Conservation (phyloP, 2,113 vertebrate genomes). For the Dipodomys ordii region DNA sequence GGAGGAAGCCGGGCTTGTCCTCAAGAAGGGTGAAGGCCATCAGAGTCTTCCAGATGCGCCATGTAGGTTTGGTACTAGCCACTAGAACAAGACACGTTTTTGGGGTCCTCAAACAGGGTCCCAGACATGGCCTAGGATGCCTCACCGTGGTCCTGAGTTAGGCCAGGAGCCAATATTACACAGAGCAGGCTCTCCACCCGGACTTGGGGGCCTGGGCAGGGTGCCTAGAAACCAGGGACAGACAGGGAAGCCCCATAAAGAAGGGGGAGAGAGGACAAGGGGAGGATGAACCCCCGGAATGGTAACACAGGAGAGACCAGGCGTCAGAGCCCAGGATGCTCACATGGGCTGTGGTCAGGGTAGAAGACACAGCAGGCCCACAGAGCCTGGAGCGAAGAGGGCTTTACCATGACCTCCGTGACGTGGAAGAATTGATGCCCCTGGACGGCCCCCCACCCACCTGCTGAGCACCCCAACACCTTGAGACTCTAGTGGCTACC, state of each 20-base stretch:
- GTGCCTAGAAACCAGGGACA: not conserved
- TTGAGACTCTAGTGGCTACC: too few species aligned
- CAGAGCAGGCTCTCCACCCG: not conserved
- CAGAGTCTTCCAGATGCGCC: not conserved
- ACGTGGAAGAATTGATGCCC: too few species aligned
- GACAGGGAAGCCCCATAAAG: not conserved
- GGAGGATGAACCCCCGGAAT: fast-evolving
- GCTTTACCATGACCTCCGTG: too few species aligned
- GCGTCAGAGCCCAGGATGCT: too few species aligned
- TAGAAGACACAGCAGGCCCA: too few species aligned
- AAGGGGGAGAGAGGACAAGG: too few species aligned
- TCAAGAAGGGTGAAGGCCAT: not conserved
- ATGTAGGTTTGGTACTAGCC: not conserved
- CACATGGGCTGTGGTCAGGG: fast-evolving
- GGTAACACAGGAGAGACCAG: fast-evolving
- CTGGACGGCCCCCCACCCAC: too few species aligned
- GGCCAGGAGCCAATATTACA: too few species aligned
- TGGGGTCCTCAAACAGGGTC: not conserved
- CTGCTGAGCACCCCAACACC: too few species aligned
- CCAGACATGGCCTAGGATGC: too few species aligned
- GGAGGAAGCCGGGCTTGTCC: not conserved
- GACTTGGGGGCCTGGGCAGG: not conserved
- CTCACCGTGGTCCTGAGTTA: not conserved
- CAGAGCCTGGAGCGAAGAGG: too few species aligned
- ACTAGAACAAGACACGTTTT: not conserved